Percentiles rank a stretch among this genome's conserved stretches.
Evolutionary conservation across 1,140 invertebrate genomes (phyloP).

Genomic region (Chrysopa pallens): DNA sequence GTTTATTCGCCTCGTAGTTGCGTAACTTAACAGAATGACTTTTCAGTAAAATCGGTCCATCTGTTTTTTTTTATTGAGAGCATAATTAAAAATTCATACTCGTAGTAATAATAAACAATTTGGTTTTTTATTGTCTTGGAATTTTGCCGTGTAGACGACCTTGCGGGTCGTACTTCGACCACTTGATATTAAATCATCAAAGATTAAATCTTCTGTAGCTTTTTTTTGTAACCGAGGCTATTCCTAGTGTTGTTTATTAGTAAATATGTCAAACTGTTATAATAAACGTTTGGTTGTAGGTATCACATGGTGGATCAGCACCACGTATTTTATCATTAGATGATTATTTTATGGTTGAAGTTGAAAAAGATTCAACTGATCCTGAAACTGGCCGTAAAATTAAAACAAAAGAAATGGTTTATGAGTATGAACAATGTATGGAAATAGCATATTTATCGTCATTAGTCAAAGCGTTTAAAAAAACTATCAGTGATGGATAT

Average conservation of each 20-base stretch:
- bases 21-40: too few species aligned
- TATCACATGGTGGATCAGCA: constrained; percentile 56
- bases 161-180: too few species aligned
- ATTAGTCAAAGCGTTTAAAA: constrained; percentile 79
- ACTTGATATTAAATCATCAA: too few species aligned
- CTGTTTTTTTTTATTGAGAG: too few species aligned
- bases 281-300: constrained; percentile 26
- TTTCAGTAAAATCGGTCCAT: too few species aligned
- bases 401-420: constrained; percentile 55
- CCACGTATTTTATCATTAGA: constrained; percentile 84
- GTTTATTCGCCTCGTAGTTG: too few species aligned
- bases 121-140: too few species aligned
- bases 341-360: constrained; percentile 89
- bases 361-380: constrained; percentile 61
- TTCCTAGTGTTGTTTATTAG: not conserved
- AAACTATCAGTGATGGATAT: constrained; percentile 78
- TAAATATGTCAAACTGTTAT: not conserved
- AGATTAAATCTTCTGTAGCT: too few species aligned
- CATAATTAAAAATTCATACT: too few species aligned
- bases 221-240: too few species aligned
- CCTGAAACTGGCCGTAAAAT: constrained; percentile 59
- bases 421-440: constrained; percentile 76
- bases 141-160: too few species aligned
- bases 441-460: constrained; percentile 67
- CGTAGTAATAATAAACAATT: too few species aligned